Percentiles rank a stretch among this genome's conserved stretches.
These are phyloP conservation scores for Drosophila demipolita DNA, from an alignment of 2,888 invertebrate species.

Conservation along the genomic window DNA sequence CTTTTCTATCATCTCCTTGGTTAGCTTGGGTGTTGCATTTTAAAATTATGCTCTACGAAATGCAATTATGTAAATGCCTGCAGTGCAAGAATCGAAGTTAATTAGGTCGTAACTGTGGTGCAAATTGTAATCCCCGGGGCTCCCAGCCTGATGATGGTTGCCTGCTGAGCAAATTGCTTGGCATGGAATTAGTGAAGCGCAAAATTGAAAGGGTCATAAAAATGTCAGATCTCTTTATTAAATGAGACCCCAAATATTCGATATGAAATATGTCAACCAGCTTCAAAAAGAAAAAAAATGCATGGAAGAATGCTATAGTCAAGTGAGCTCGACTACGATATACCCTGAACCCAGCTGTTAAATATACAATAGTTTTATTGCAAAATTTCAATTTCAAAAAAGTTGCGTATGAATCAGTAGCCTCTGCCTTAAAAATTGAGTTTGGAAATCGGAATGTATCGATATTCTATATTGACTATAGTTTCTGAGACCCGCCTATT, in stretches of 20 bases:
- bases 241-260: slow-evolving; percentile 37
- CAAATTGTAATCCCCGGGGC: slow-evolving; percentile 54
- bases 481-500: neutral
- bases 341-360: neutral
- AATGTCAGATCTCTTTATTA: slow-evolving; percentile 55
- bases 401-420: neutral
- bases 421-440: neutral
- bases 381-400: neutral
- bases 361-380: neutral
- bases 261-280: slow-evolving; percentile 41
- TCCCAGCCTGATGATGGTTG: slow-evolving; percentile 6
- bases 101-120: slow-evolving; percentile 73
- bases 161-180: slow-evolving; percentile 42
- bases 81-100: slow-evolving; percentile 73
- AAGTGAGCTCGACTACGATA: neutral
- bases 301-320: neutral
- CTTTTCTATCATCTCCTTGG: slow-evolving; percentile 30
- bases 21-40: slow-evolving; percentile 44
- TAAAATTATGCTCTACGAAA: slow-evolving; percentile 65
- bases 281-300: slow-evolving; percentile 22
- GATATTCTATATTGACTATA: neutral
- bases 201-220: slow-evolving; percentile 64
- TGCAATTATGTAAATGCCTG: slow-evolving; percentile 78
- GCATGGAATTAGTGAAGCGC: slow-evolving; percentile 64
- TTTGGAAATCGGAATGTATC: neutral